Evolutionary conservation across 2,113 vertebrate genomes (phyloP).

Genomic region (Tretioscincus oriximinensis): DNA sequence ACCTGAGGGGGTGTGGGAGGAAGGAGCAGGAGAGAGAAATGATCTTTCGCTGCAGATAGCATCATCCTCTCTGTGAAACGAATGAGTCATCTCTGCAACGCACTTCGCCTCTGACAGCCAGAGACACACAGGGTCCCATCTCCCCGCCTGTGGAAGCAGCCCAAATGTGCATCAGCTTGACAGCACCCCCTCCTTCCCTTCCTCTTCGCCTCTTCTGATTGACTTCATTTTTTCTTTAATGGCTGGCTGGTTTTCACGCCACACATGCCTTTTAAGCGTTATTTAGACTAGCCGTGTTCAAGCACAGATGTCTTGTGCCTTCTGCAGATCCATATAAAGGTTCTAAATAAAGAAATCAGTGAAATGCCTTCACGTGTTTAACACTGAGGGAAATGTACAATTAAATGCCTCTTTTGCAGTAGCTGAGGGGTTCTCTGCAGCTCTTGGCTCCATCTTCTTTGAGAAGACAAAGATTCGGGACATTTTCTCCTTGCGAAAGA

Average conservation of each 20-base stretch:
- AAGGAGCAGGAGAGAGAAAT: neutral
- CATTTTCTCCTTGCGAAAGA: neutral
- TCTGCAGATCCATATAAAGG: neutral
- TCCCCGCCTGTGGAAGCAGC: conserved; percentile 28
- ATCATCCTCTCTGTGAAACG: neutral
- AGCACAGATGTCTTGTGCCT: neutral
- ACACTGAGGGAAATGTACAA: neutral
- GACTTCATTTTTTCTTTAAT: neutral
- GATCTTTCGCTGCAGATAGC: neutral
- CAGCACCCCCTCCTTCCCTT: neutral
- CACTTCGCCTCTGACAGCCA: conserved; percentile 5
- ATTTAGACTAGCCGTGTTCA: neutral
- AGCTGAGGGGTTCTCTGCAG: neutral
- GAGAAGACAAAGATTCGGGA: neutral
- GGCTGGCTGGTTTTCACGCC: neutral
- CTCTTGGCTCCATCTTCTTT: neutral
- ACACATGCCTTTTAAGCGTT: neutral
- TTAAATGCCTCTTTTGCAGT: neutral
- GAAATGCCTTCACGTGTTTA: neutral
- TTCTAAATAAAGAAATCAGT: neutral
- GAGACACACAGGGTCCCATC: conserved; percentile 6
- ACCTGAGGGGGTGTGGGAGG: neutral
- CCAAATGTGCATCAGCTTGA: neutral
- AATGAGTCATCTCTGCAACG: conserved; percentile 31
- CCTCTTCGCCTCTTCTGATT: rapidly evolving